These are phyloP conservation scores for Ammodytes marinus DNA, from an alignment of 2,113 vertebrate genomes.

Conservation along the genomic window DNA sequence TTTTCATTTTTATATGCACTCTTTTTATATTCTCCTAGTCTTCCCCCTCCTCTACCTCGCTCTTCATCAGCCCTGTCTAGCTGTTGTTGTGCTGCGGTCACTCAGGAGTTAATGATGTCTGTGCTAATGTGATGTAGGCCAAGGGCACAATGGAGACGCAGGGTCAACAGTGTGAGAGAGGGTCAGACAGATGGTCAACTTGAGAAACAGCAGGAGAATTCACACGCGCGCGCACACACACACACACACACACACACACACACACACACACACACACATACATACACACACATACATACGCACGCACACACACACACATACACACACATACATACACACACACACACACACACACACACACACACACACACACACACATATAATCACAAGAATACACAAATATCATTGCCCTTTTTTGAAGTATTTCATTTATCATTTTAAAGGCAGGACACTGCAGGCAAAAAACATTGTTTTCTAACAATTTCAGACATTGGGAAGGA, in stretches of 20 bases:
- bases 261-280: slow-evolving; percentile 9
- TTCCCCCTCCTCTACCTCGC: slow-evolving; percentile 13
- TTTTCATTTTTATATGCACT: not conserved
- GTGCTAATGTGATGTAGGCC: slow-evolving; percentile 44
- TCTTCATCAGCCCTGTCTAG: slow-evolving; percentile 6
- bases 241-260: not conserved
- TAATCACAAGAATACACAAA: too few relatives aligned
- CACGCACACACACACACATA: not conserved
- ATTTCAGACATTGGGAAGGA: too few relatives aligned
- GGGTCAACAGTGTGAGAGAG: slow-evolving; percentile 31
- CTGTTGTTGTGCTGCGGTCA: slow-evolving; percentile 26
- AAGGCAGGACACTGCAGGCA: too few relatives aligned
- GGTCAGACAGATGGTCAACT: slow-evolving; percentile 62
- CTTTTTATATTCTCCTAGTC: not conserved
- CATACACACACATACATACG: not conserved
- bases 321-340: too few relatives aligned
- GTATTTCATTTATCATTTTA: not conserved
- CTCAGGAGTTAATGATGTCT: slow-evolving; percentile 49
- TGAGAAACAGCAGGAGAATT: slow-evolving; percentile 52
- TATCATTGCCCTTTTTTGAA: not conserved
- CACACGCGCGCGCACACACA: slow-evolving; percentile 1
- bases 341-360: not conserved
- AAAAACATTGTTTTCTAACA: too few relatives aligned
- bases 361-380: too few relatives aligned
- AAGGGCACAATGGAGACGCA: slow-evolving; percentile 39